Percentiles rank a stretch among this genome's conserved stretches.
Conservation (phyloP, 1,140 invertebrate genomes). For the Leptoteleia sp. region DNA sequence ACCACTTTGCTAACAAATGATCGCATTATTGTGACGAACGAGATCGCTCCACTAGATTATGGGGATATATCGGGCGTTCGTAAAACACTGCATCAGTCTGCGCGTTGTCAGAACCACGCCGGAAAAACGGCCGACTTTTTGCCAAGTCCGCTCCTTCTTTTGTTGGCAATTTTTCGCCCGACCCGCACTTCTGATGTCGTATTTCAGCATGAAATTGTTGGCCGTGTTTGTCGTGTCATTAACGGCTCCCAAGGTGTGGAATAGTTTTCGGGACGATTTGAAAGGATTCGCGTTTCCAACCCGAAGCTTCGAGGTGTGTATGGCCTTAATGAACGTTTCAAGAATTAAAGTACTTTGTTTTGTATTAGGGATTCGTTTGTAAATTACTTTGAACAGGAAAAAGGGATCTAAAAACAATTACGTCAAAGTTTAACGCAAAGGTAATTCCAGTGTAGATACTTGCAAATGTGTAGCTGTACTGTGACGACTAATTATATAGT, state of each 20-base stretch:
- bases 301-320: no score
- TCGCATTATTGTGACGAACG: slow-evolving; percentile 58
- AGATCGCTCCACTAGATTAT: slow-evolving; percentile 37
- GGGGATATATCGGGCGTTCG: slow-evolving; percentile 14
- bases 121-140: background rate
- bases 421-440: no score
- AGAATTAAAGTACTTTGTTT: no score
- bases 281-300: background rate
- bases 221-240: slow-evolving; percentile 1
- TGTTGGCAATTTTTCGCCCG: slow-evolving; percentile 7
- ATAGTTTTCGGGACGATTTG: slow-evolving; percentile 8
- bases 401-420: no score
- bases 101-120: slow-evolving; percentile 10
- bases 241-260: background rate
- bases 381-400: no score
- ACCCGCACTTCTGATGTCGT: background rate
- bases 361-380: no score
- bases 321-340: no score
- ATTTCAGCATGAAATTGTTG: slow-evolving; percentile 4
- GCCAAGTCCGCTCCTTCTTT: background rate
- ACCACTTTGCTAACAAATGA: slow-evolving; percentile 52
- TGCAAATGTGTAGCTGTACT: no score
- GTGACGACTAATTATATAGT: no score
- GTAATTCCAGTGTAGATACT: no score
- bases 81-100: slow-evolving; percentile 35